Evolutionary conservation across 2,888 invertebrate species (phyloP).

Genomic region (Glyphotaelius pellucidus): DNA sequence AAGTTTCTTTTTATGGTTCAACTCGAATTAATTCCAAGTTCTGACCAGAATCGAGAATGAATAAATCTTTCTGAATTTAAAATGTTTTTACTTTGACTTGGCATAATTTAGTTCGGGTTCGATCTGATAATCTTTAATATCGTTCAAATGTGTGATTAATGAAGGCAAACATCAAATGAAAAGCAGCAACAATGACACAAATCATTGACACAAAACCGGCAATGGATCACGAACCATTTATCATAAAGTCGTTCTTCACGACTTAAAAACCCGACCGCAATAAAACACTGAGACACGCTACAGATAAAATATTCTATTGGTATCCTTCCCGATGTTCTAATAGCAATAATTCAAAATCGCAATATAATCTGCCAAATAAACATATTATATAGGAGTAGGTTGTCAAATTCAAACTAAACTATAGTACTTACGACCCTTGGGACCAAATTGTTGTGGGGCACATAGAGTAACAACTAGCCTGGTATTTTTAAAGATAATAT

Average conservation of each 20-base stretch:
- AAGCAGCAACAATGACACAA: neutral
- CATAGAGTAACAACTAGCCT: no score
- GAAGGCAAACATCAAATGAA: neutral
- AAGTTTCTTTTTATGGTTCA: neutral
- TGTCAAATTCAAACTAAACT: neutral
- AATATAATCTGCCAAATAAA: neutral
- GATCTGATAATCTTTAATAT: neutral
- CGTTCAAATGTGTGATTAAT: neutral
- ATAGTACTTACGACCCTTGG: neutral
- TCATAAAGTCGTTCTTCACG: neutral
- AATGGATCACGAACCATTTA: neutral
- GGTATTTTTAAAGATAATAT: no score
- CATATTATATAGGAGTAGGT: no score
- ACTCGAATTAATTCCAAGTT: neutral
- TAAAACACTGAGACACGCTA: neutral
- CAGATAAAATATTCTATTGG: slow-evolving; percentile 2
- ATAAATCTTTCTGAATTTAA: neutral
- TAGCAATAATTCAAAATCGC: neutral
- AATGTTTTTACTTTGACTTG: neutral
- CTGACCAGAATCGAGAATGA: neutral
- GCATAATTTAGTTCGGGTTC: neutral
- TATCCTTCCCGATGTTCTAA: neutral
- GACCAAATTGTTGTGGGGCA: no score
- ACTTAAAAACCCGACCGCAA: slow-evolving; percentile 2
- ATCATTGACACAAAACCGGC: neutral